Percentiles rank a stretch among this genome's conserved stretches.
Conservation (phyloP, 2,113 vertebrate species). For the Cryptomyrus ogoouensis region DNA sequence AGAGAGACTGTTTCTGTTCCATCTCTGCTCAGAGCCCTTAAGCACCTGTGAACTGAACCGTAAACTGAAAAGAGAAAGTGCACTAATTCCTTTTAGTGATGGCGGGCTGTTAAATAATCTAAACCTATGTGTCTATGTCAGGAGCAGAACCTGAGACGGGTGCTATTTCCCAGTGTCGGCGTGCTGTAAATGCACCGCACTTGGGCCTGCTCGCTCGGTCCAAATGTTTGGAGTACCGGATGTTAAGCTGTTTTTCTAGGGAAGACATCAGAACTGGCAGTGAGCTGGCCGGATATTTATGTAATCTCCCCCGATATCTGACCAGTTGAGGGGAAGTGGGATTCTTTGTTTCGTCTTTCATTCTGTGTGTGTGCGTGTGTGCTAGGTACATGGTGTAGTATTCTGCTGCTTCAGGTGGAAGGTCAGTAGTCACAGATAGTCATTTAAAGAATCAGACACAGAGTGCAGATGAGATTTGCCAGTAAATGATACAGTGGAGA, state of each 20-base stretch:
- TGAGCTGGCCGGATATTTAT: neutral
- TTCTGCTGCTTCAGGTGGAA: neutral
- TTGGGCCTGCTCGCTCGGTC: neutral
- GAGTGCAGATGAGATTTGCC: neutral
- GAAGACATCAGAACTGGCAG: conserved; percentile 9
- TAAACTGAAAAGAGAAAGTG: neutral
- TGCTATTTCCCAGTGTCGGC: neutral
- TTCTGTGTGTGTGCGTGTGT: neutral
- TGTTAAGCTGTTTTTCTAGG: conserved; percentile 11
- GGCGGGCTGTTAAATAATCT: neutral
- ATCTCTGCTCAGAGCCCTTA: neutral
- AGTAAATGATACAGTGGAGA: neutral
- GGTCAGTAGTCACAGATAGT: neutral
- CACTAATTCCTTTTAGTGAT: neutral
- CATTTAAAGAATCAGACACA: neutral
- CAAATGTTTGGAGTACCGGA: conserved; percentile 4
- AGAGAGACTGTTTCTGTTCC: neutral
- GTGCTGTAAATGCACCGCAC: neutral
- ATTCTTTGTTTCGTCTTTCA: neutral
- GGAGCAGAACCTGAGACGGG: neutral
- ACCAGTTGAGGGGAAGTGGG: neutral
- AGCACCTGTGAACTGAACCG: neutral
- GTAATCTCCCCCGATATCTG: neutral
- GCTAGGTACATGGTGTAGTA: neutral
- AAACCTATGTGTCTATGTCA: neutral